Evolutionary conservation across 2,113 vertebrate genomes (phyloP).

Genomic region (Spilogale gracilis): DNA sequence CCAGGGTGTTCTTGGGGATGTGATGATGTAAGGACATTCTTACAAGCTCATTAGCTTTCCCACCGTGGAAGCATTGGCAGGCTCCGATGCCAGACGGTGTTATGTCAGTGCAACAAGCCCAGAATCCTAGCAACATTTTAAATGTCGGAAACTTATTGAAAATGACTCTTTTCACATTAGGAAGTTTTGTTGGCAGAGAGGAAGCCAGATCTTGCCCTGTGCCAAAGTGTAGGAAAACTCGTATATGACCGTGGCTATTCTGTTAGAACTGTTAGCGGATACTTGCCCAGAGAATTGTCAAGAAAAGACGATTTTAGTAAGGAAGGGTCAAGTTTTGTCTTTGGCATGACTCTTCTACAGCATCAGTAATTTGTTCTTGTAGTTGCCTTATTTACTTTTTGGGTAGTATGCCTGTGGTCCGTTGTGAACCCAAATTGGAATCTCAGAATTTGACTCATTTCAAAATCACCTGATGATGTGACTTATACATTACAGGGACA

Average conservation of each 20-base stretch:
- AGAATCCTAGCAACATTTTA: slow-evolving; percentile 59
- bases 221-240: neutral
- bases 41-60: slow-evolving; percentile 57
- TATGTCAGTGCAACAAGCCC: slow-evolving; percentile 55
- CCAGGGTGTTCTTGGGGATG: neutral
- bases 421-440: neutral
- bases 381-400: neutral
- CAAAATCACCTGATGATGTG: neutral
- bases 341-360: neutral
- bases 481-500: neutral
- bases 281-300: neutral
- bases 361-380: neutral
- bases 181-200: slow-evolving; percentile 55
- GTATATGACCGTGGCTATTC: neutral
- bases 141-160: slow-evolving; percentile 55
- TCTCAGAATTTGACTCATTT: neutral
- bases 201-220: slow-evolving; percentile 59
- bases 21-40: neutral
- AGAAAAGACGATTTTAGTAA: neutral
- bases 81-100: slow-evolving; percentile 4
- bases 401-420: neutral
- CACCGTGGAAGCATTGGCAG: neutral
- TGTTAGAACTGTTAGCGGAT: neutral
- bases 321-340: neutral
- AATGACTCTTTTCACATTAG: slow-evolving; percentile 59